Percentiles rank a stretch among this genome's conserved stretches.
Evolutionary conservation across 1,140 invertebrate species (phyloP).

Genomic region (Zaprionus ornatus): DNA sequence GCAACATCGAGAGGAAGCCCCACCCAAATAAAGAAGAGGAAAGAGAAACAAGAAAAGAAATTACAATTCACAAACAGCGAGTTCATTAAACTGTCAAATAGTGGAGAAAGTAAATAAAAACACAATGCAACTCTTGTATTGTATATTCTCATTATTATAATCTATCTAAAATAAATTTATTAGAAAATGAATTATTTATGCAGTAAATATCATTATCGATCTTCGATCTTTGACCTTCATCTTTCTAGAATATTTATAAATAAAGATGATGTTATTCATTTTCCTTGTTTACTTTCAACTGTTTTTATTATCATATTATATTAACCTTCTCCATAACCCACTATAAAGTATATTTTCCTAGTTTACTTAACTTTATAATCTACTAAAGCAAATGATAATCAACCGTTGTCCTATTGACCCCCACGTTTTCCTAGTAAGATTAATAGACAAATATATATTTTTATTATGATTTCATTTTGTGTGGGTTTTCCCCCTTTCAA

Average conservation of each 20-base stretch:
- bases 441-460: neutral
- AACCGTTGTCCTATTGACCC: neutral
- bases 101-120: neutral
- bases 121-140: neutral
- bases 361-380: neutral
- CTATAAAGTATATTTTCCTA: neutral
- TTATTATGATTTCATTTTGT: neutral
- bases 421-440: neutral
- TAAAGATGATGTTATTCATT: neutral
- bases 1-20: neutral
- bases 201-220: neutral
- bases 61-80: slow-evolving; percentile 33
- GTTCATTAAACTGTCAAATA: slow-evolving; percentile 66
- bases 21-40: neutral
- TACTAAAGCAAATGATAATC: neutral
- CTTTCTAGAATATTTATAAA: neutral
- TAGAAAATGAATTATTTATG: neutral
- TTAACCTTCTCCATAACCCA: no score
- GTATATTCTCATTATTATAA: neutral
- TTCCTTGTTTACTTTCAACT: neutral
- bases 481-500: neutral
- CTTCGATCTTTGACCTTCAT: neutral
- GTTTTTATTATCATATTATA: neutral
- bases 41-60: slow-evolving; percentile 29
- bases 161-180: neutral